phyloP scores from a whole-genome alignment of 2,113 vertebrate species.

The Phalacrocorax carbo region DNA sequence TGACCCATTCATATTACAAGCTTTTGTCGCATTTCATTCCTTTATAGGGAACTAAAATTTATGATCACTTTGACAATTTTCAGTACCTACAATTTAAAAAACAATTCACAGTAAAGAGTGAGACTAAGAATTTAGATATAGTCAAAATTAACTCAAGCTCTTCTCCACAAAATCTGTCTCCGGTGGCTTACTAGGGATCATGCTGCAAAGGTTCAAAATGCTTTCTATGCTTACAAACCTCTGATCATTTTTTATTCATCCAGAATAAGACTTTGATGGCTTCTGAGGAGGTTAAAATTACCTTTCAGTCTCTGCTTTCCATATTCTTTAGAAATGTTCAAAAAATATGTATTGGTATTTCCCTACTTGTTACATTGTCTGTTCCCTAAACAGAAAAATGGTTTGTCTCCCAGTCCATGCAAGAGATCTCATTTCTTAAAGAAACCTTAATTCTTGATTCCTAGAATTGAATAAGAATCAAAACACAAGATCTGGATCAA shows the following conservation, averaged over 20 bases:
- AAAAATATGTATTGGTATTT: not conserved
- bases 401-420: not conserved
- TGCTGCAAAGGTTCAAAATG: not conserved
- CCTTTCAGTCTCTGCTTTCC: not conserved
- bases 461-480: not conserved
- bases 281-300: not conserved
- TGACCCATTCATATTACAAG: not conserved
- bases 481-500: not conserved
- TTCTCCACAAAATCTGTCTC: not conserved
- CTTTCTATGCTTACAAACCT: not conserved
- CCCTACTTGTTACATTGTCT: not conserved
- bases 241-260: not conserved
- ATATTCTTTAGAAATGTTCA: not conserved
- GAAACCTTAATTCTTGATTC: not conserved
- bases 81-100: not conserved
- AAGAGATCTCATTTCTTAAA: not conserved
- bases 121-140: not conserved
- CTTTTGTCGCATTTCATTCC: not conserved
- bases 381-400: not conserved
- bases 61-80: not conserved
- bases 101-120: not conserved
- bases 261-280: not conserved
- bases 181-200: not conserved
- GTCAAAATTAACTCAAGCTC: not conserved
- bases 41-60: not conserved